A percentile compares a stretch with the other conserved stretches of the same genome.
Evolutionary conservation across 2,113 vertebrate genomes (phyloP).

Genomic region (Gyps fulvus): DNA sequence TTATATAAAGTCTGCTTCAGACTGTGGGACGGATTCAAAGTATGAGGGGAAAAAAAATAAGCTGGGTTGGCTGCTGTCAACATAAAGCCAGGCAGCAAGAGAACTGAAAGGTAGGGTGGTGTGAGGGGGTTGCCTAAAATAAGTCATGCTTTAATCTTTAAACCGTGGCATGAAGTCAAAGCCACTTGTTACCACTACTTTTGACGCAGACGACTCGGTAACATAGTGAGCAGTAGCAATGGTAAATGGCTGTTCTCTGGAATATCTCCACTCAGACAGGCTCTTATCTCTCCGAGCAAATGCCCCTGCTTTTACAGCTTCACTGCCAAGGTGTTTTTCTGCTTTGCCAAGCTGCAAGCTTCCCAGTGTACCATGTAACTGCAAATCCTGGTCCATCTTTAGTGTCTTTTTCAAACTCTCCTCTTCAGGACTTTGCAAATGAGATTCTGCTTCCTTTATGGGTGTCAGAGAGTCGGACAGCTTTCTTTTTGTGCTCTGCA

Average conservation of each 20-base stretch:
- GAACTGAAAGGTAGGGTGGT: constrained; percentile 60
- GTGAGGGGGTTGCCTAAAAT: constrained; percentile 66
- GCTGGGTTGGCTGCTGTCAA: constrained; percentile 74
- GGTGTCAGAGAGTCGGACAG: constrained; percentile 75
- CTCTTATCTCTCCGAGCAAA: constrained; percentile 72
- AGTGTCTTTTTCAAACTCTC: constrained; percentile 50
- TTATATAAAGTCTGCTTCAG: constrained; percentile 44
- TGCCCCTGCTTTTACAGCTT: constrained; percentile 56
- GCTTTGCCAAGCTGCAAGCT: not conserved
- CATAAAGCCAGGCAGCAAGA: constrained; percentile 77
- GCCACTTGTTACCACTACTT: constrained; percentile 83
- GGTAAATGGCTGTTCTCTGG: constrained; percentile 74
- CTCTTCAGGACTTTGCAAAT: constrained; percentile 70
- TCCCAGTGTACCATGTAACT: constrained; percentile 14
- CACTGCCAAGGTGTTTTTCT: constrained; percentile 29
- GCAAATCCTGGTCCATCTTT: constrained; percentile 6
- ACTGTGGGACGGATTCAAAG: constrained; percentile 40
- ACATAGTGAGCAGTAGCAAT: constrained; percentile 77
- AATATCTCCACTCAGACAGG: constrained; percentile 74
- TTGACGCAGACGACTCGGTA: constrained; percentile 76
- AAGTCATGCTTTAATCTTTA: constrained; percentile 78
- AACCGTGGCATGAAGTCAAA: constrained; percentile 52
- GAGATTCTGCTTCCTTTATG: constrained; percentile 80
- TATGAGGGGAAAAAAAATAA: constrained; percentile 65
- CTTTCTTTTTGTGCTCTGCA: constrained; percentile 61